Evolutionary conservation across 1,140 invertebrate species (phyloP), one percentile per base, ranked within the genome.

Genomic region (Caenorhabditis remanei): DNA sequence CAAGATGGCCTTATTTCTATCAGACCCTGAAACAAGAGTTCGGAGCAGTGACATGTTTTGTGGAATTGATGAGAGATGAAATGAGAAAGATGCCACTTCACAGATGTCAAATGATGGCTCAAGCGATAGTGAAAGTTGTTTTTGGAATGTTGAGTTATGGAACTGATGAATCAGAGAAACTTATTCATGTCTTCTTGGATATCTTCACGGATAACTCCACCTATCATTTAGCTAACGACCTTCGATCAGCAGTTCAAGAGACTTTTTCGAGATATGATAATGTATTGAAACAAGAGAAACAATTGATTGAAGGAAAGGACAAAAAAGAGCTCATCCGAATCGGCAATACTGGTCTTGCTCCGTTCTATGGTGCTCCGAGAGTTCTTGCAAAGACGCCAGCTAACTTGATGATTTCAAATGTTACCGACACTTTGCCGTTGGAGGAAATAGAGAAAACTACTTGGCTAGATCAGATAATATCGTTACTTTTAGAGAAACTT

Each of bases 31-130:
- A 79, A 50, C 14, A 53, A 24, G 46, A 79, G n/a, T 79, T 79
- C n/a, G 71, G 71, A 1, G 2, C 2, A 50, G 71, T 79, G 46
- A 79, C 46, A 1, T 8, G 46, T 21, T 50, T 79, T 24, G 71
- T 79, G 7, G 46, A 79, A 24, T 24, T 79, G 24, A 79, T 79
- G 71, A 79, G 46, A 53, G 46, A 79, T 14, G 71, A 79, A 11
- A 79, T 79, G 71, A 79, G 5, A 19, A 50, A n/a, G 24, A 79
- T 79, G 71, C 71, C 71, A 41, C 40, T 79, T 16, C 71, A 79
- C n/a, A 79, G 71, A 79, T 79, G 71, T 24, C 46, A 50, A n/a
- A 46, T 79, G 71, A 79, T 79, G 46, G 71, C 71, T 79, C 71
- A 79, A 46, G 71, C 46, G 0, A 79, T 79, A 24, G 71, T 79